Evolutionary conservation across 2,888 invertebrate genomes (phyloP), one percentile per base, ranked within the genome.

Genomic region (Scaptomyza flava): DNA sequence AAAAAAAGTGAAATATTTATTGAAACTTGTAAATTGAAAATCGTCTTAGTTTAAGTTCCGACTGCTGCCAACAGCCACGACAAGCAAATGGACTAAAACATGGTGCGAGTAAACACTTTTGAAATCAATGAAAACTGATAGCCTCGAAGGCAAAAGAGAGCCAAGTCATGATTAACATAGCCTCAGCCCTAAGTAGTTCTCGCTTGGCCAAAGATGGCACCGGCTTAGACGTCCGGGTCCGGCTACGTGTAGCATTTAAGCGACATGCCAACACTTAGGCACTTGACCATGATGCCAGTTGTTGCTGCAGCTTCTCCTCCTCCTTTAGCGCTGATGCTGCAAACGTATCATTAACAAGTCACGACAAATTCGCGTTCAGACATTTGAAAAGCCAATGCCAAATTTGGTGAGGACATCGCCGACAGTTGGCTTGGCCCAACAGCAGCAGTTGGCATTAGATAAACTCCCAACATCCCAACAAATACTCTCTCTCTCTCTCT

Each of bases 311-410:
- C 41, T 4, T 0, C 27, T 17, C 3, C 43, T 20, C 5, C 17
- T 34, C 34, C n/a, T 20, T 14, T 5, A 30, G 34, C 14, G 38
- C 38, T 58, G n/a, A 30, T 58, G n/a, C 51, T 38, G 66, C 72
- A 50, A 70, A 84, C 84, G 86, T 88, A 85, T 90, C 90, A 89
- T 89, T 89, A 89, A 89, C 90, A 88, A 89, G 89, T 89, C 89
- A 89, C 89, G 89, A 89, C 89, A 89, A 89, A 89, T 90, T 90
- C 89, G 79, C 83, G 68, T 57, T 58, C 70, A 79, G 87, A 79
- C 87, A 80, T 87, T 87, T 87, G 88, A 77, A 78, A 69, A 82
- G 72, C 65, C 75, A 77, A 82, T 70, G 83, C 84, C 84, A 88
- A 84, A 84, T 88, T 84, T 84, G 88, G 84, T 67, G 62, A 69